Evolutionary conservation across 2,113 vertebrate species (phyloP).

Genomic region (Eidolon helvum): DNA sequence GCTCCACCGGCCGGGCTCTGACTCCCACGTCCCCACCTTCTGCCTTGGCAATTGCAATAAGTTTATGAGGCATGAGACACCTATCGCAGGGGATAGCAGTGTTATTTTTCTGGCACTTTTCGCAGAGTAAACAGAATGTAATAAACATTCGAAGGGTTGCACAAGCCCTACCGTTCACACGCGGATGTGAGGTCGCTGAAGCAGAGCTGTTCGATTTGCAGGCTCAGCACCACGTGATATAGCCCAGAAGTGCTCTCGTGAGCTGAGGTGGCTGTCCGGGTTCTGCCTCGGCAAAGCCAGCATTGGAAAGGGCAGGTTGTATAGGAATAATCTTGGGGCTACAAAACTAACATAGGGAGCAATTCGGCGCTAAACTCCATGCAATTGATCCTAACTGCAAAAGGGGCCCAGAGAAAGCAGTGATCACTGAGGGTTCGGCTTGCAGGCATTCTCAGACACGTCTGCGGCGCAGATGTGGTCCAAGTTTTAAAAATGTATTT

Average conservation of each 20-base stretch:
- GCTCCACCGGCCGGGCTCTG: accelerated
- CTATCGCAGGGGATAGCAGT: not conserved
- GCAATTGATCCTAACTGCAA: not conserved
- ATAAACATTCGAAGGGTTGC: not conserved
- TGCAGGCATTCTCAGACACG: not conserved
- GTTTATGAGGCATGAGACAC: not conserved
- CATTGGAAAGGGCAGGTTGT: accelerated
- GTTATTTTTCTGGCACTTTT: not conserved
- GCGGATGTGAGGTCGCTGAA: not conserved
- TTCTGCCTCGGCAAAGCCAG: not conserved
- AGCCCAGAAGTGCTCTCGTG: not conserved
- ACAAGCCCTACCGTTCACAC: not conserved
- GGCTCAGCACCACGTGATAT: not conserved
- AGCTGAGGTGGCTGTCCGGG: not conserved
- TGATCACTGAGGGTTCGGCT: not conserved
- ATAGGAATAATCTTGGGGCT: not conserved
- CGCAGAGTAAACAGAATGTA: not conserved
- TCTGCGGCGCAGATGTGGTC: not conserved
- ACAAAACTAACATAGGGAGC: not conserved
- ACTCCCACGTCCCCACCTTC: accelerated
- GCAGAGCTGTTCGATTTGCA: not conserved
- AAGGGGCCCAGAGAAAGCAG: not conserved
- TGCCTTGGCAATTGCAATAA: not conserved
- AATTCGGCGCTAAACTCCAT: not conserved
- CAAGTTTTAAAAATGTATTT: not conserved